Base-by-base conservation (phyloP, 2,888 invertebrate species). In the Scaptomyza polygonia region DNA sequence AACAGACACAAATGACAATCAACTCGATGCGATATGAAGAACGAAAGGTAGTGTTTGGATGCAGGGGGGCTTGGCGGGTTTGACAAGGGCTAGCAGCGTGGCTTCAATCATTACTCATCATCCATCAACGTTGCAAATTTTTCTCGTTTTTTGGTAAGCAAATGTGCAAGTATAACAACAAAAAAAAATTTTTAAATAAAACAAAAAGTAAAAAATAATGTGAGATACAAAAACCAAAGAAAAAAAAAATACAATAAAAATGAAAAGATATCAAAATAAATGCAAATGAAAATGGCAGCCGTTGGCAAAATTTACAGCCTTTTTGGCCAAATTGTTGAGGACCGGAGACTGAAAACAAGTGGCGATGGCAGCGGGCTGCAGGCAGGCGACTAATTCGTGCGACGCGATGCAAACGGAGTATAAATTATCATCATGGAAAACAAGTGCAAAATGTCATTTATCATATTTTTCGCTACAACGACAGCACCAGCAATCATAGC, bases 371-470 rank as follows among this genome's bases (percentile, higher is more conserved):
- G 18, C 40, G 53, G 55, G 43, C 27, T 27, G 32, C 51, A 61
- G 66, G 30, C 43, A 45, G 66, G 65, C 69, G 59, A 88, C 88
- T 85, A 88, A 85, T 85, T 85, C 84, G 72, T 62, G 86, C 78
- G 43, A 75, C 75, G 74, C 72, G 75, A 43, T 69, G 75, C 72
- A 72, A 86, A 71, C 76, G 70, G 71, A 83, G 84, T 86, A 84
- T 84, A 84, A 84, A 84, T 84, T 84, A 88, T 86, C 86, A 84
- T 88, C 84, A 83, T 83, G 80, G 78, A 88, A 78, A 86, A 88
- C 88, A 85, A 88, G 84, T 85, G 86, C 81, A 86, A 86, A 85
- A 86, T 85, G 88, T 86, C 86, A 85, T 85, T 88, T 85, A 85
- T 85, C 84, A 85, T 85, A 86, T 85, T 82, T 77, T 74, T 78